Base-by-base conservation (phyloP, 2,888 invertebrate species). In the Germaria angustata region DNA sequence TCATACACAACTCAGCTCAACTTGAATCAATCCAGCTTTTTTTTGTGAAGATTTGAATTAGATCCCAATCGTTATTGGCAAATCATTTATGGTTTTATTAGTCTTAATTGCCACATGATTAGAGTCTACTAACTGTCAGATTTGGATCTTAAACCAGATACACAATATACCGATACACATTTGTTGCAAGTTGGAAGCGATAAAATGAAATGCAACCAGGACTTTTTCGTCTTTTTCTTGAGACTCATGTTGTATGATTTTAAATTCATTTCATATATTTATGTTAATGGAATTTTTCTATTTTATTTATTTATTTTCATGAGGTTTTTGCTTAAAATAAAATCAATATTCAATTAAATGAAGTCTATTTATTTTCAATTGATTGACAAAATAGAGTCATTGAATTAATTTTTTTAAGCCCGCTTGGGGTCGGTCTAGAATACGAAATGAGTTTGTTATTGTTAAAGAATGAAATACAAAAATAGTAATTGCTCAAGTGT, bases 81-180 rank as follows among this genome's bases (percentile, higher is more conserved):
- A 78, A 81, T 81, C 81, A 78, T 81, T 81, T 81, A 81, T 81
- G 78, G 81, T 68, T 78, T 78, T 73, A 73, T 76, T 78, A 63
- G 61, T 51, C 73, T 81, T 81, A 81, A 81, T 81, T 81, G 81
- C 81, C 81, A 78, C 73, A 81, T 81, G 81, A 81, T 81, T 81
- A 78, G 41, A 81, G 81, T 78, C 81, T 71, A 78, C 68, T 81
- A 81, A 81, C 81, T 81, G 81, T 81, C 78, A 81, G 77, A 81
- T 81, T 81, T 81, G 49, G 76, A 71, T 79, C 55, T 79, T 22
- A 49, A 63, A 73, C 81, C 73, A 65, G 77, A 41, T 55, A 53
- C 65, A 69, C 22, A 76, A 41, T 63, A 77, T 32, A n/a, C n/a
- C n/a, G n/a, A n/a, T n/a, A n/a, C n/a, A n/a, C 61, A 41, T 76